Evolutionary conservation across 2,888 invertebrate species (phyloP), one percentile per base, ranked within the genome.

Genomic region (Scaptomyza polygonia): DNA sequence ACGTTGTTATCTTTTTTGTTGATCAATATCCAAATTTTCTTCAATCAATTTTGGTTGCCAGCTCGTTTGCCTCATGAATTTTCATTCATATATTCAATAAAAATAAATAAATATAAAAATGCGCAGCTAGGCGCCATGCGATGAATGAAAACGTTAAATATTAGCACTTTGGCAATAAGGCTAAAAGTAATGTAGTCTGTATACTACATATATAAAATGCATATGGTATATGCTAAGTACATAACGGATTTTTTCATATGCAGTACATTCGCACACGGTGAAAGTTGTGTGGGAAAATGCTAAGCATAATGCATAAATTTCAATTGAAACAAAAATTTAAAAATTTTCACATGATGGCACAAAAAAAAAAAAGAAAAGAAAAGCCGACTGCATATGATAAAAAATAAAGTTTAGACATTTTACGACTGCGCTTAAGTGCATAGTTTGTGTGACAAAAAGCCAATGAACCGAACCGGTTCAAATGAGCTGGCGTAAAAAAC

Each of bases 11-110:
- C 34, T 36, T 40, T 52, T 44, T 47, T 64, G 48, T 78, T 81
- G 79, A 79, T 79, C 80, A 81, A 81, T 76, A 85, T 76, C 79
- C 67, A 84, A 84, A 66, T 78, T 69, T 63, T 82, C 62, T 67
- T 81, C 85, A 87, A 85, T 82, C 72, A 75, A 78, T 81, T 79
- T 72, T 55, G 42, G 52, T 43, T 71, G 61, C 62, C 72, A 63
- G 29, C 51, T 52, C 53, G 55, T 63, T 73, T 59, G 58, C 45
- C 53, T 58, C 64, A 62, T 53, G 59, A 70, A 53, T 67, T 86
- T 82, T 82, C 82, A 82, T 87, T 77, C 77, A 74, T 68, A 63
- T 71, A 65, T 73, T 67, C 64, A 72, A 73, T 64, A 67, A 58
- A 64, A 57, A 54, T 54, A 78, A 71, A 73, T 77, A 67, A 71